Evolutionary conservation across 2,888 invertebrate species (phyloP).

Genomic region (Eledona agricola): DNA sequence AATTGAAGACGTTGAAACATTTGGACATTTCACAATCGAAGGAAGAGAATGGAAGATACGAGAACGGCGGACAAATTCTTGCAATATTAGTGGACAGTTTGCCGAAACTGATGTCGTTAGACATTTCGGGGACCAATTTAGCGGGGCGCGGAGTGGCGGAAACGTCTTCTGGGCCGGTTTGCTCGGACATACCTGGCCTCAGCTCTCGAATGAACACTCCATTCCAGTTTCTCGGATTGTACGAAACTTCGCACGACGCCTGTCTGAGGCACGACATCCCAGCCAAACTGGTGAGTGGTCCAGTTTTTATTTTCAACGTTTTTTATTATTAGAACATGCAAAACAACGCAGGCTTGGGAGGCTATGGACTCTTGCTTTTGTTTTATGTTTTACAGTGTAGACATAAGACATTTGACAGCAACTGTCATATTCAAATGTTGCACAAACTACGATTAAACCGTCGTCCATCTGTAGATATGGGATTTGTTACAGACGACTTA

Average conservation of each 20-base stretch:
- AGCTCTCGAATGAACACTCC: slow-evolving; percentile 78
- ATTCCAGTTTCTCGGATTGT: slow-evolving; percentile 90
- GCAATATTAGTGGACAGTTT: slow-evolving; percentile 76
- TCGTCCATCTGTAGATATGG: too few relatives aligned
- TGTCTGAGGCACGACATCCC: slow-evolving; percentile 92
- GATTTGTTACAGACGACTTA: too few relatives aligned
- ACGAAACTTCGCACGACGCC: slow-evolving; percentile 89
- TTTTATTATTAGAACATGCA: too few relatives aligned
- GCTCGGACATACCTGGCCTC: slow-evolving; percentile 89
- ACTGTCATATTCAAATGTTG: too few relatives aligned
- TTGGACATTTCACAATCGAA: slow-evolving; percentile 86
- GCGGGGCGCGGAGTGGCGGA: slow-evolving; percentile 84
- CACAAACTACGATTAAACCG: too few relatives aligned
- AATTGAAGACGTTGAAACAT: slow-evolving; percentile 69
- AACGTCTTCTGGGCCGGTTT: slow-evolving; percentile 57
- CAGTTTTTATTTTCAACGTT: slow-evolving; percentile 2
- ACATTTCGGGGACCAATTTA: slow-evolving; percentile 96
- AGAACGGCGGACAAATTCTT: slow-evolving; percentile 77
- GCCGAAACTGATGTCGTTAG: slow-evolving; percentile 80
- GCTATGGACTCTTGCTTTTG: too few relatives aligned
- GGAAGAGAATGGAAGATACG: slow-evolving; percentile 74
- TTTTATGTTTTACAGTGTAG: too few relatives aligned
- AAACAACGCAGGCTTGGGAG: too few relatives aligned
- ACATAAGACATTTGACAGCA: too few relatives aligned
- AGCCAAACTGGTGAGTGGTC: slow-evolving; percentile 76